Percentiles rank a stretch among this genome's conserved stretches.
Conservation (phyloP, 2,797 vertebrate species). For the Lemur catta region DNA sequence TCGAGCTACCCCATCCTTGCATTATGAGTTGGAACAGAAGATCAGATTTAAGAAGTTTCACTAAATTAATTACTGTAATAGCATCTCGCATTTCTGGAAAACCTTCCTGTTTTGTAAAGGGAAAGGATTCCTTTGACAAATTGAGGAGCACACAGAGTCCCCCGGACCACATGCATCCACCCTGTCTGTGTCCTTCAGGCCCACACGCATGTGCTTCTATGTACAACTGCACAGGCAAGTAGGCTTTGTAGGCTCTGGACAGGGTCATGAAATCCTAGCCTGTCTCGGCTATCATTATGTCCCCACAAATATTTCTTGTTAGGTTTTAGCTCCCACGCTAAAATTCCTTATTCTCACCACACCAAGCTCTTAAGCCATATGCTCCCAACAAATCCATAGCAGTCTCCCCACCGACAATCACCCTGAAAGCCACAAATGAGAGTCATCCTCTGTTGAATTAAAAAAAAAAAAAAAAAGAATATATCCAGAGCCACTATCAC, state of each 20-base stretch:
- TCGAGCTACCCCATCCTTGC: slow-evolving; percentile 67
- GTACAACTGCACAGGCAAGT: no score
- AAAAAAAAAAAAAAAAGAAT: background rate
- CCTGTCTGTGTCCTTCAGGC: background rate
- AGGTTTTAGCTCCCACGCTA: background rate
- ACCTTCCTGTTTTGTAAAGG: slow-evolving; percentile 40
- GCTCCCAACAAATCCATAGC: background rate
- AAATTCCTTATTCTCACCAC: background rate
- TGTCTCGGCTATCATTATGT: background rate
- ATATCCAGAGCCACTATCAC: slow-evolving; percentile 55
- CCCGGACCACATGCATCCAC: background rate
- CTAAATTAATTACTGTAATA: slow-evolving; percentile 67
- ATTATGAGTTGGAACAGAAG: slow-evolving; percentile 70
- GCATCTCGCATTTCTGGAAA: slow-evolving; percentile 60
- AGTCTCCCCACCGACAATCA: slow-evolving; percentile 10
- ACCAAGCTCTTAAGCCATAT: background rate
- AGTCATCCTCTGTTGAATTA: background rate
- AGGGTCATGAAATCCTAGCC: background rate
- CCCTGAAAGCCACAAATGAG: slow-evolving; percentile 15
- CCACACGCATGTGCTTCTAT: background rate
- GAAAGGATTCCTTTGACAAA: background rate
- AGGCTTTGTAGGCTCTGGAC: background rate
- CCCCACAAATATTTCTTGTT: slow-evolving; percentile 1
- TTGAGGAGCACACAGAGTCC: background rate
- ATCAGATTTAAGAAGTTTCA: slow-evolving; percentile 75